Conservation (phyloP, 2,797 vertebrate genomes). For the Tinamus major region DNA sequence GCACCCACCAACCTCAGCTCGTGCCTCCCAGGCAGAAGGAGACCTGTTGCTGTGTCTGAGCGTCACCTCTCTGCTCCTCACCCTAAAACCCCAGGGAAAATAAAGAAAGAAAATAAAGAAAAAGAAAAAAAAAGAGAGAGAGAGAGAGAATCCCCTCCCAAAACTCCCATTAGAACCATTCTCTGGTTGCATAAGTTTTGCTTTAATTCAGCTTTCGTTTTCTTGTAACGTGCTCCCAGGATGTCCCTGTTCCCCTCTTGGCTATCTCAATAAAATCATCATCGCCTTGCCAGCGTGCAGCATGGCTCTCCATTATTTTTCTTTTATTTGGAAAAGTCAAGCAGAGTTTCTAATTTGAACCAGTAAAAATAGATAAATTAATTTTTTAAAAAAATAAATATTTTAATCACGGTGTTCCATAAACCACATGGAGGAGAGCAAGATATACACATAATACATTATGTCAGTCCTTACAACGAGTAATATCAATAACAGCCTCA, state of each 20-base stretch:
- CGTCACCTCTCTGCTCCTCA: rapidly evolving
- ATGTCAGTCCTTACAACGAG: not conserved
- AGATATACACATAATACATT: not conserved
- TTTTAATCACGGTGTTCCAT: not conserved
- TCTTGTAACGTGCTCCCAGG: not conserved
- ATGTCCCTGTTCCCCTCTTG: not conserved
- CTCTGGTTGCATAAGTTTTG: not conserved
- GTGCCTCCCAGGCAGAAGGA: not conserved
- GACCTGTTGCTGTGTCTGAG: conserved; percentile 45
- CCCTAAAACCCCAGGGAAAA: not conserved
- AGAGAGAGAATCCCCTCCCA: no score
- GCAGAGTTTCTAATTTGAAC: not conserved
- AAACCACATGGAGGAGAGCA: not conserved
- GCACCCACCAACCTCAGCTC: not conserved
- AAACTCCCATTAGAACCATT: not conserved
- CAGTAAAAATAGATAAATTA: not conserved
- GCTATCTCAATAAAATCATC: not conserved
- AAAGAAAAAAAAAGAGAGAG: no score
- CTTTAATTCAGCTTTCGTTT: not conserved
- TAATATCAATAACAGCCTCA: not conserved
- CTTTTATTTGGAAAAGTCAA: not conserved
- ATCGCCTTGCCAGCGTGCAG: not conserved
- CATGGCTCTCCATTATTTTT: not conserved
- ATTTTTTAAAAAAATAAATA: not conserved
- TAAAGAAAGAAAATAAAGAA: not conserved